Percentiles rank a stretch among this genome's conserved stretches.
Evolutionary conservation across 2,888 invertebrate genomes (phyloP).

Genomic region (Elysia crispata): DNA sequence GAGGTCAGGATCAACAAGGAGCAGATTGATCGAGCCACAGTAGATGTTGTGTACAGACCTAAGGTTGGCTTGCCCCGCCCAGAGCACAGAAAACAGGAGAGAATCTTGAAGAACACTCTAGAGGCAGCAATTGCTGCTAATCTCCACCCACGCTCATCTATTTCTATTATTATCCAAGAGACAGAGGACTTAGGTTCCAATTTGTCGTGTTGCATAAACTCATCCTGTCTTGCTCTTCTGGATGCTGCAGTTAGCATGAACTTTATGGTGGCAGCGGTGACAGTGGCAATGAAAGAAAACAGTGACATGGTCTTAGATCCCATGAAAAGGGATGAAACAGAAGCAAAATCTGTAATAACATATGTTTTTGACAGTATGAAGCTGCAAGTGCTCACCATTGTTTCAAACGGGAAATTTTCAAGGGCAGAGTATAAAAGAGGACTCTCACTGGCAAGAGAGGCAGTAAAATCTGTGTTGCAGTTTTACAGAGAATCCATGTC

Average conservation of each 20-base stretch:
- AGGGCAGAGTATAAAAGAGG: constrained; percentile 67
- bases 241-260: constrained; percentile 91
- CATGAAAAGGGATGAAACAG: constrained; percentile 32
- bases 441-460: constrained; percentile 60
- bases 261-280: constrained; percentile 87
- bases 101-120: constrained; percentile 86
- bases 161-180: constrained; percentile 90
- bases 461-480: constrained; percentile 65
- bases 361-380: constrained; percentile 42
- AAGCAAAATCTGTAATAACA: constrained; percentile 22
- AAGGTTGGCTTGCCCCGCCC: constrained; percentile 87
- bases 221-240: constrained; percentile 88
- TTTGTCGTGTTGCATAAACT: constrained; percentile 89
- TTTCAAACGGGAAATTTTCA: constrained; percentile 65
- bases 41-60: constrained; percentile 88
- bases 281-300: constrained; percentile 83
- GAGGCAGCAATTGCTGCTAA: constrained; percentile 85
- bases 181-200: constrained; percentile 84
- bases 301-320: constrained; percentile 41
- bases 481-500: constrained; percentile 69
- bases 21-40: constrained; percentile 86
- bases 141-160: constrained; percentile 88
- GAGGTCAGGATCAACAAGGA: constrained; percentile 88
- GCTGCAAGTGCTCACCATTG: constrained; percentile 63
- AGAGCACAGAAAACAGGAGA: constrained; percentile 86